Evolutionary conservation across 2,113 vertebrate species (phyloP).

Genomic region (Tenrec ecaudatus): DNA sequence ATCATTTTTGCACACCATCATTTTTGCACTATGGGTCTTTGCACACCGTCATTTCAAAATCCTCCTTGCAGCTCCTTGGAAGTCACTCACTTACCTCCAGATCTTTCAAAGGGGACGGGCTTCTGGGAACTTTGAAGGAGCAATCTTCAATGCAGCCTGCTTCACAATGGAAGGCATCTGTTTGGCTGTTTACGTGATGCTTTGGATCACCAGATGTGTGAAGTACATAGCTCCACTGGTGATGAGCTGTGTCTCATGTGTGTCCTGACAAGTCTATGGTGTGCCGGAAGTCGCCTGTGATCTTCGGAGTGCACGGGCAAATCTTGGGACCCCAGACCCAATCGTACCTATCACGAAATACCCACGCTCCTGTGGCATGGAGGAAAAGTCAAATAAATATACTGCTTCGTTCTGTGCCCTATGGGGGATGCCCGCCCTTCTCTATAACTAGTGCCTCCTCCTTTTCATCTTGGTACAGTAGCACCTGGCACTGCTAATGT

Average conservation of each 20-base stretch:
- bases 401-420: not conserved
- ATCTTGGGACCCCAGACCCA: not conserved
- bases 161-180: slow-evolving; percentile 1
- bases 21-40: not conserved
- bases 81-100: not conserved
- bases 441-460: not conserved
- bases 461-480: not conserved
- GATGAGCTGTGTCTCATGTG: not conserved
- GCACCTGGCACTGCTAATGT: slow-evolving; percentile 14
- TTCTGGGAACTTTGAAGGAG: not conserved
- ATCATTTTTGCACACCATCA: no score
- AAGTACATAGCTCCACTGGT: not conserved
- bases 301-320: not conserved
- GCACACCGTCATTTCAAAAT: slow-evolving; percentile 5
- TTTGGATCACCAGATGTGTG: not conserved
- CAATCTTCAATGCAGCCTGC: not conserved
- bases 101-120: not conserved
- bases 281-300: not conserved
- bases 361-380: not conserved
- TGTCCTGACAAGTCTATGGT: slow-evolving; percentile 9
- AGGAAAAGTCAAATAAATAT: slow-evolving; percentile 13
- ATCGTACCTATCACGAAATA: slow-evolving; percentile 10
- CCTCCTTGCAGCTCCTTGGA: slow-evolving; percentile 2
- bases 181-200: not conserved
- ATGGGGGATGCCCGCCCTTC: not conserved